phyloP scores from a whole-genome alignment of 2,113 vertebrate genomes.

The Struthidea cinerea region DNA sequence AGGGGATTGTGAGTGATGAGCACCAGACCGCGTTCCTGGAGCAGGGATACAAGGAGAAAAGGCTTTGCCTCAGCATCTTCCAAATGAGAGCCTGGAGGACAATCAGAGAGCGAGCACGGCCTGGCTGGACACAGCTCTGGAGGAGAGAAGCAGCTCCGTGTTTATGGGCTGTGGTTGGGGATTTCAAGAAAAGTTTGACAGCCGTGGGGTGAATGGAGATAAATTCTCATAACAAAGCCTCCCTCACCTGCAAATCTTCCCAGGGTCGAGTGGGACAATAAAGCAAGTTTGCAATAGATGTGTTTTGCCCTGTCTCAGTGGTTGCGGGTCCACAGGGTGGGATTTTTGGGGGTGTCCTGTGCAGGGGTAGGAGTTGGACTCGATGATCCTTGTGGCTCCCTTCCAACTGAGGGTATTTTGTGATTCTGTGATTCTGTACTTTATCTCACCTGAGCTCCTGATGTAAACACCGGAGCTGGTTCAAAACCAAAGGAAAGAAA shows the following conservation, averaged over 20 bases:
- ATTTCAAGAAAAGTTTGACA: neutral
- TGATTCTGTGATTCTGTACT: neutral
- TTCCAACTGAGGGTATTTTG: neutral
- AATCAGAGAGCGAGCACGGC: neutral
- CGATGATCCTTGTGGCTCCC: neutral
- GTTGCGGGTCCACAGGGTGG: accelerated
- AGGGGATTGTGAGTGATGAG: neutral
- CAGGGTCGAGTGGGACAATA: neutral
- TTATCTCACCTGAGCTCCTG: neutral
- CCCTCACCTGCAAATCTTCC: neutral
- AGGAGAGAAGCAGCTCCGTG: neutral
- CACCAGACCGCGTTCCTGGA: neutral
- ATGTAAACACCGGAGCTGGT: neutral
- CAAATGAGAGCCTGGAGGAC: neutral
- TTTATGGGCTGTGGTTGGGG: neutral
- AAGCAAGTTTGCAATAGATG: neutral
- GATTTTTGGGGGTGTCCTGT: neutral
- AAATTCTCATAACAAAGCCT: neutral
- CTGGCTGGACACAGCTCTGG: neutral
- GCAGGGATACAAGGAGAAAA: neutral
- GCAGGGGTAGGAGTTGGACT: neutral
- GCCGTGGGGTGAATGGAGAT: accelerated
- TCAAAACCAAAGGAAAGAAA: neutral
- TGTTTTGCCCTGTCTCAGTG: neutral
- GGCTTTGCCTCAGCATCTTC: neutral